These are phyloP conservation scores for Onychomys arenicola DNA, from an alignment of 2,797 vertebrate genomes.

Conservation along the genomic window DNA sequence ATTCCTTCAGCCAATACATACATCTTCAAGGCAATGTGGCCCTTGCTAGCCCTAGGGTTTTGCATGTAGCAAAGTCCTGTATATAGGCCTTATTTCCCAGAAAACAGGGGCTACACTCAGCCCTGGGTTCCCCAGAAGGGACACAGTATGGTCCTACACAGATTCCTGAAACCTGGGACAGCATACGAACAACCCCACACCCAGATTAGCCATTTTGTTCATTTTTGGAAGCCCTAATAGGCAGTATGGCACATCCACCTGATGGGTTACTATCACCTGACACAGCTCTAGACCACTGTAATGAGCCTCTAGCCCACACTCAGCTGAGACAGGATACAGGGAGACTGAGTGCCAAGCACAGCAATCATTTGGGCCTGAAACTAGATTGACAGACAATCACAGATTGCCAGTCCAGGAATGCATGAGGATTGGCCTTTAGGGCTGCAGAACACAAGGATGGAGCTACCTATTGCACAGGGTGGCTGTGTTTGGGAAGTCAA, in stretches of 20 bases:
- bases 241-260: background rate
- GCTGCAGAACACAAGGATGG: background rate
- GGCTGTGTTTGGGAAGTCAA: background rate
- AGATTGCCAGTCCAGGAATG: background rate
- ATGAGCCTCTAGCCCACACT: background rate
- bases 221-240: background rate
- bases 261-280: background rate
- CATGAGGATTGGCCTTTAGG: no score
- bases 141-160: background rate
- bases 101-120: background rate
- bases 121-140: background rate
- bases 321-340: background rate
- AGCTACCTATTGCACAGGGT: background rate
- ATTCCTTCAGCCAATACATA: background rate
- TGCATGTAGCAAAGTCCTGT: background rate
- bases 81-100: background rate
- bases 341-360: background rate
- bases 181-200: background rate
- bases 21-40: background rate
- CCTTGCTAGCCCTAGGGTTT: background rate
- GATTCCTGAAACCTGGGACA: background rate
- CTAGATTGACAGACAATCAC: background rate
- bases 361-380: background rate
- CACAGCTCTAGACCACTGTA: background rate
- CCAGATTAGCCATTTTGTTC: background rate